Conservation (phyloP, 2,888 invertebrate species). For the Sepioteuthis lessoniana region DNA sequence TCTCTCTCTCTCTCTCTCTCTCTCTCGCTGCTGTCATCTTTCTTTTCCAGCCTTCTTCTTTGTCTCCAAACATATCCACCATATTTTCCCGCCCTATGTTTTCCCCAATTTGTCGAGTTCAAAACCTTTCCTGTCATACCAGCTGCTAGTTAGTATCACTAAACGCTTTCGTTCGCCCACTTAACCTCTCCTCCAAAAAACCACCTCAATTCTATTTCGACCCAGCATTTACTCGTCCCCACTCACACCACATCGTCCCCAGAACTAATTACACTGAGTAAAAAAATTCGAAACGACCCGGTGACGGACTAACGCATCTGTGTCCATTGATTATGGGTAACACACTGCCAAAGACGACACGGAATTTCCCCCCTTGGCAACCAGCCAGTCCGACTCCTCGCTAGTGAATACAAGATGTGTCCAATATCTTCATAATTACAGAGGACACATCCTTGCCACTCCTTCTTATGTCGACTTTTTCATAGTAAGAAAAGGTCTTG, state of each 20-base stretch:
- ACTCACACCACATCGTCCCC: neutral
- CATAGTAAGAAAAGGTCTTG: neutral
- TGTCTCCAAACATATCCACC: neutral
- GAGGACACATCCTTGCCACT: neutral
- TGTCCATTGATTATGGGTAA: slow-evolving; percentile 33
- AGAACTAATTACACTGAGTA: neutral
- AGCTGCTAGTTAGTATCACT: slow-evolving; percentile 3
- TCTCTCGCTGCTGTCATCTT: neutral
- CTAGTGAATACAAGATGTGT: neutral
- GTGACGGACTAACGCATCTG: slow-evolving; percentile 17
- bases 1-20: neutral
- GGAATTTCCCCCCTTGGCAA: neutral
- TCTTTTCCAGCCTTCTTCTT: neutral
- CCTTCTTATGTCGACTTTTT: slow-evolving; percentile 15
- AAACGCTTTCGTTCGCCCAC: neutral
- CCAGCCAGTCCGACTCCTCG: neutral
- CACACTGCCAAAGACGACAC: slow-evolving; percentile 25
- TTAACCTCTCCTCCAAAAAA: neutral
- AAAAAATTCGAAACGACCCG: neutral
- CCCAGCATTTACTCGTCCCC: neutral
- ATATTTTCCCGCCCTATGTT: neutral
- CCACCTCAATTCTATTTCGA: neutral
- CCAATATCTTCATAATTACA: slow-evolving; percentile 16
- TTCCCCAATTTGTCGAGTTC: neutral
- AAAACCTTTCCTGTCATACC: neutral